Evolutionary conservation across 1,140 invertebrate species (phyloP).

Genomic region (Neomicropteryx cornuta): DNA sequence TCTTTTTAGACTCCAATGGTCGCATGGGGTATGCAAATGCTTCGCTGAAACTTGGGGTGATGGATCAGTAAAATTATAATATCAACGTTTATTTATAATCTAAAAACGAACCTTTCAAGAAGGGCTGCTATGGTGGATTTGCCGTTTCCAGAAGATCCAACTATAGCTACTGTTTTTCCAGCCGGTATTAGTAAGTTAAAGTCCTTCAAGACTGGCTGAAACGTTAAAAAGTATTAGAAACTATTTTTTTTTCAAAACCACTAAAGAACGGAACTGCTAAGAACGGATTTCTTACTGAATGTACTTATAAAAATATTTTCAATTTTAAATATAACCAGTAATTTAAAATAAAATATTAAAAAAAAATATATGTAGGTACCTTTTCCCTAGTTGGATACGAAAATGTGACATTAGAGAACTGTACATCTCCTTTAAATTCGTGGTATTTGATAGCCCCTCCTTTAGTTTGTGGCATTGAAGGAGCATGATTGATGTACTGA

Average conservation of each 20-base stretch:
- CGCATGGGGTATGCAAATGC: too few species aligned
- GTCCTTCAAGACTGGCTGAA: slow-evolving; percentile 61
- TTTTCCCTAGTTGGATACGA: slow-evolving; percentile 77
- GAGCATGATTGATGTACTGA: slow-evolving; percentile 68
- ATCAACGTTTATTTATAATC: too few species aligned
- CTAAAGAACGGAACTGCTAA: background rate
- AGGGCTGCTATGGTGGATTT: slow-evolving; percentile 85
- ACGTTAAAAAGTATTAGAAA: slow-evolving; percentile 8
- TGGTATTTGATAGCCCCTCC: slow-evolving; percentile 64
- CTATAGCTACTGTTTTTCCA: slow-evolving; percentile 84
- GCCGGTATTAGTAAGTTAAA: slow-evolving; percentile 72
- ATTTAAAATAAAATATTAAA: slow-evolving; percentile 32
- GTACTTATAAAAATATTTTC: slow-evolving; percentile 1
- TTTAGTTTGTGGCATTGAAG: slow-evolving; percentile 56
- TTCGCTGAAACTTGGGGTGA: too few species aligned
- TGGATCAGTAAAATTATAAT: too few species aligned
- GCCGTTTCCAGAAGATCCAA: slow-evolving; percentile 82
- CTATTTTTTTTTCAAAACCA: background rate
- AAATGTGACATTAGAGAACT: slow-evolving; percentile 78
- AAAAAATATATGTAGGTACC: too few species aligned
- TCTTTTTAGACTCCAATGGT: too few species aligned
- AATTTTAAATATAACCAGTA: slow-evolving; percentile 5
- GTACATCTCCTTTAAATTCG: slow-evolving; percentile 68
- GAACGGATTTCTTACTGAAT: background rate
- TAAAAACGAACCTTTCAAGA: slow-evolving; percentile 56